Evolutionary conservation across 2,888 invertebrate species (phyloP).

Genomic region (Meandrusa payeni): DNA sequence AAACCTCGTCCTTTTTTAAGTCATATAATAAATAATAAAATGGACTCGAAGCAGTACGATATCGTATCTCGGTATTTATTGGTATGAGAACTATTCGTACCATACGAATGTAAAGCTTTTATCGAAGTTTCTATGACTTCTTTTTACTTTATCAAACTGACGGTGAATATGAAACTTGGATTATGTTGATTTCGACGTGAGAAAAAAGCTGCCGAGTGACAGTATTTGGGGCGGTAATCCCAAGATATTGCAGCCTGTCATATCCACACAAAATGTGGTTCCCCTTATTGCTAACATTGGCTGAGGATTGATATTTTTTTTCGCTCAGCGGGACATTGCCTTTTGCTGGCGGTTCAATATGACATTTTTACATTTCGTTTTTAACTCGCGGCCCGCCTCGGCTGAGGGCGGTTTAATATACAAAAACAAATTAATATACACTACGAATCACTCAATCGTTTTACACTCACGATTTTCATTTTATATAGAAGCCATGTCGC

Average conservation of each 20-base stretch:
- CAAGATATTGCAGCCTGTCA: slow-evolving; percentile 66
- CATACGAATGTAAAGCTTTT: slow-evolving; percentile 25
- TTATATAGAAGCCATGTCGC: too few relatives aligned
- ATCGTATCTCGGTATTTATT: too few relatives aligned
- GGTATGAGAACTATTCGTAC: too few relatives aligned
- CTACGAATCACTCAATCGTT: too few relatives aligned
- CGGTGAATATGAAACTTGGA: slow-evolving; percentile 57
- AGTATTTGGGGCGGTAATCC: slow-evolving; percentile 74
- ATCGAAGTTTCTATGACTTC: slow-evolving; percentile 27
- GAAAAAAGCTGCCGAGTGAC: slow-evolving; percentile 60
- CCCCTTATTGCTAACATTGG: slow-evolving; percentile 54
- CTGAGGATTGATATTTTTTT: slow-evolving; percentile 37
- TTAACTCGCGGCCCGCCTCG: too few relatives aligned
- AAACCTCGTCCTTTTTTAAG: too few relatives aligned
- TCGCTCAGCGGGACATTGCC: slow-evolving; percentile 21
- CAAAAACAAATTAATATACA: too few relatives aligned
- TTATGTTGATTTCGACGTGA: slow-evolving; percentile 61
- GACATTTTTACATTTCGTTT: not conserved
- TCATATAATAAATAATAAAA: too few relatives aligned
- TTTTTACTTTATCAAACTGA: slow-evolving; percentile 40
- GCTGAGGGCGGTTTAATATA: too few relatives aligned
- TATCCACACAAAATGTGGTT: slow-evolving; percentile 43
- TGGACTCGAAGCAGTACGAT: too few relatives aligned
- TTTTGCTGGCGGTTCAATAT: slow-evolving; percentile 14
- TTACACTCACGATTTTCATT: too few relatives aligned